These are phyloP conservation scores for Drosophila parvula DNA, from an alignment of 1,140 invertebrate genomes.

Conservation along the genomic window DNA sequence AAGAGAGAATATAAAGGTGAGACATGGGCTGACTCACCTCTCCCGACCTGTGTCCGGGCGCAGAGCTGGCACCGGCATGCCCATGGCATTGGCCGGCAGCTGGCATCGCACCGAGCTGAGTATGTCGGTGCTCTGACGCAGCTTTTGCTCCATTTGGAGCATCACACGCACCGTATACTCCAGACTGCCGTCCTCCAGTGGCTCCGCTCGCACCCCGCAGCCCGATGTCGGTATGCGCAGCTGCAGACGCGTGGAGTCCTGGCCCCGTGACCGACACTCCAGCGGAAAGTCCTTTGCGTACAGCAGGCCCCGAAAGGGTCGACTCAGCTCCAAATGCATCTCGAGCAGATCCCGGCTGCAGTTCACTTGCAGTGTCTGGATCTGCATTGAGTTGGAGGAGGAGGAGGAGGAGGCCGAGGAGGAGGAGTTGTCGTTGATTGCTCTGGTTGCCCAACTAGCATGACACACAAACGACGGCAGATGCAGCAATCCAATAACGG, in stretches of 20 bases:
- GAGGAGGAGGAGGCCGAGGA: neutral
- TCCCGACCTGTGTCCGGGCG: slow-evolving; percentile 42
- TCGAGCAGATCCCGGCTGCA: slow-evolving; percentile 86
- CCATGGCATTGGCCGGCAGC: slow-evolving; percentile 78
- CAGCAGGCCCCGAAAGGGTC: slow-evolving; percentile 88
- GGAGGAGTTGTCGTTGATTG: slow-evolving; percentile 22
- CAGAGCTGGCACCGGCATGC: slow-evolving; percentile 61
- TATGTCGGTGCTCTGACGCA: slow-evolving; percentile 89
- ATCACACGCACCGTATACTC: slow-evolving; percentile 88
- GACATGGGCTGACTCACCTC: slow-evolving; percentile 26
- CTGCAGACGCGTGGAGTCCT: slow-evolving; percentile 84
- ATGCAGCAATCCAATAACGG: slow-evolving; percentile 67
- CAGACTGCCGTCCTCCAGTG: slow-evolving; percentile 84
- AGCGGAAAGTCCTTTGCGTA: slow-evolving; percentile 89
- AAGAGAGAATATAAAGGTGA: no score
- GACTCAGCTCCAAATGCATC: slow-evolving; percentile 85
- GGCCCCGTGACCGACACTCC: slow-evolving; percentile 86
- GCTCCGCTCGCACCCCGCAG: slow-evolving; percentile 87
- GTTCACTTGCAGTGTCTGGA: slow-evolving; percentile 68
- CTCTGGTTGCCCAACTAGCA: slow-evolving; percentile 75
- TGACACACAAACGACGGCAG: slow-evolving; percentile 76
- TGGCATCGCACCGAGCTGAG: slow-evolving; percentile 86
- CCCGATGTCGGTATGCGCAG: slow-evolving; percentile 88
- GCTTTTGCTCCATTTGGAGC: slow-evolving; percentile 88
- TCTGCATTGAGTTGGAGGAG: slow-evolving; percentile 47